Evolutionary conservation across 1,140 invertebrate genomes (phyloP).

Genomic region (Platyura marginata): DNA sequence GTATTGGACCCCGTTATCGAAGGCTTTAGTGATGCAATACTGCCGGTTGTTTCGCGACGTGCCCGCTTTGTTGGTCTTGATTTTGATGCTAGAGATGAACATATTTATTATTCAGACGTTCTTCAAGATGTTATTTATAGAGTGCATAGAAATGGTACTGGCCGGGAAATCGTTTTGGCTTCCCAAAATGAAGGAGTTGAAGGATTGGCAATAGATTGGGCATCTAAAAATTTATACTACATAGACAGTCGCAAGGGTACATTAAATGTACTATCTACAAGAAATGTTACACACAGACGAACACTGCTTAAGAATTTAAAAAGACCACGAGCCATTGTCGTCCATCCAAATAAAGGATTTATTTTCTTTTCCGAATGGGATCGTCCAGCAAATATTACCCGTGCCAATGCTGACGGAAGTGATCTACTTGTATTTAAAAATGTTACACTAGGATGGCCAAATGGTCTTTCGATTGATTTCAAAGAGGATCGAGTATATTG

Average conservation of each 20-base stretch:
- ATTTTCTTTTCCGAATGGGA: conserved; percentile 96
- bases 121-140: conserved; percentile 92
- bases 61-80: conserved; percentile 95
- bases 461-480: conserved; percentile 87
- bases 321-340: conserved; percentile 83
- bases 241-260: conserved; percentile 93
- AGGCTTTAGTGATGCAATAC: conserved; percentile 85
- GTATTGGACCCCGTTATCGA: conserved; percentile 75
- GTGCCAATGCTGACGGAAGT: conserved; percentile 74
- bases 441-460: conserved; percentile 88
- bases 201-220: conserved; percentile 93
- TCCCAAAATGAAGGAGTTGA: conserved; percentile 96
- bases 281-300: conserved; percentile 65
- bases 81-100: conserved; percentile 78
- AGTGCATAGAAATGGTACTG: conserved; percentile 73
- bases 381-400: conserved; percentile 84
- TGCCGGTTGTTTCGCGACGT: conserved; percentile 72
- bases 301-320: conserved; percentile 78
- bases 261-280: conserved; percentile 78
- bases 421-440: conserved; percentile 78
- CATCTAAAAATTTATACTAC: conserved; percentile 93
- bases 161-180: conserved; percentile 77
- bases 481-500: conserved; percentile 73
- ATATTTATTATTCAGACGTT: conserved; percentile 94
- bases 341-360: conserved; percentile 86